phyloP scores from a whole-genome alignment of 2,113 vertebrate species.

The Xiphorhynchus elegans region DNA sequence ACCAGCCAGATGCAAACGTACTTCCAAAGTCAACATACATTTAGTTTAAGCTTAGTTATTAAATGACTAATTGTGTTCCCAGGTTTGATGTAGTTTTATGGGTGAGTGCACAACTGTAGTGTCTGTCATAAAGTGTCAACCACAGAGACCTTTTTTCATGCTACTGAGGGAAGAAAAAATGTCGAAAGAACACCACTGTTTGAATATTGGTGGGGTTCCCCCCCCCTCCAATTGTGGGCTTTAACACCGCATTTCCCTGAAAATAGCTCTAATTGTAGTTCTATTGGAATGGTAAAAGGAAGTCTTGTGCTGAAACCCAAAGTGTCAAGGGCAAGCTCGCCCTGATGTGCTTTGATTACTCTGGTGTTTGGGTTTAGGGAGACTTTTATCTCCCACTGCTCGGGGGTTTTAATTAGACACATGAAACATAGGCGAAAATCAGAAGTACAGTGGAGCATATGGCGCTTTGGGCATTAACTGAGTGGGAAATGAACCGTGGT shows the following conservation, averaged over 20 bases:
- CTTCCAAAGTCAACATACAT: slow-evolving; percentile 40
- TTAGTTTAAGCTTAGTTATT: slow-evolving; percentile 34
- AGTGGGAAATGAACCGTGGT: neutral
- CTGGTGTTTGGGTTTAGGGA: neutral
- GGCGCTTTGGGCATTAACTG: neutral
- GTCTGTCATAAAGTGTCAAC: neutral
- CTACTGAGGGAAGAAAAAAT: neutral
- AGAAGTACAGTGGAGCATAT: neutral
- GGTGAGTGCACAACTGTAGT: neutral
- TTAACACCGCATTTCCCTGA: neutral
- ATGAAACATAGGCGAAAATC: neutral
- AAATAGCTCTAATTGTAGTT: neutral
- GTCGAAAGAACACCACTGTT: neutral
- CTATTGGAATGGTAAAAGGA: neutral
- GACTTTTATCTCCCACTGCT: neutral
- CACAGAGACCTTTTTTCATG: neutral
- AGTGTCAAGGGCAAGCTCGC: neutral
- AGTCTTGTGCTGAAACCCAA: neutral
- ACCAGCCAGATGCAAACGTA: slow-evolving; percentile 2
- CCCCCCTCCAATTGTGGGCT: rapidly evolving
- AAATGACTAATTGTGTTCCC: slow-evolving; percentile 24
- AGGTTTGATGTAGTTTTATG: neutral
- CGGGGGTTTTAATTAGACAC: neutral
- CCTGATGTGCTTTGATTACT: neutral
- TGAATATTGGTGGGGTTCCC: neutral